These are phyloP conservation scores for Rhodophaea formosa DNA, from an alignment of 2,888 invertebrate genomes.

Conservation along the genomic window DNA sequence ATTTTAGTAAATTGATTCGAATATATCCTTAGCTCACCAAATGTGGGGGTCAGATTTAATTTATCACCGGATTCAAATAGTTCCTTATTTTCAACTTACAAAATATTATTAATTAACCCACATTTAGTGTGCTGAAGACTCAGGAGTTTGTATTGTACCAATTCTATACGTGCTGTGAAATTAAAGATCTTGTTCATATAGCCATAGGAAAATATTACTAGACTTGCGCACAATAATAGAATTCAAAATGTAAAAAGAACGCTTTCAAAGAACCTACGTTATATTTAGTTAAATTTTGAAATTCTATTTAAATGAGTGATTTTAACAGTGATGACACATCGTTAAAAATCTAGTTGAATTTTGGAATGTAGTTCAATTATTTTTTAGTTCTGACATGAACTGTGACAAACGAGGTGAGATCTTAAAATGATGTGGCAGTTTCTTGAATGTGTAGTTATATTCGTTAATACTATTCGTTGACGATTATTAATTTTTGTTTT, in stretches of 20 bases:
- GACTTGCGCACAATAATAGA: not conserved
- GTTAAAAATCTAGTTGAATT: not conserved
- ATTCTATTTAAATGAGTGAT: not conserved
- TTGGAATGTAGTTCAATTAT: not conserved
- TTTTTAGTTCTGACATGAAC: not conserved
- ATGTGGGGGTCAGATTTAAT: not conserved
- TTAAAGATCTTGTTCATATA: conserved; percentile 49
- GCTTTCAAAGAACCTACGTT: no score
- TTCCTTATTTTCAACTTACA: no score
- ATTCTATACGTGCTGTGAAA: conserved; percentile 54
- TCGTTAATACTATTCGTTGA: no score
- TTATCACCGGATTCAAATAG: not conserved
- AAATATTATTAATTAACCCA: no score
- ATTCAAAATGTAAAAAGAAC: conserved; percentile 18
- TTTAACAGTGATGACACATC: not conserved
- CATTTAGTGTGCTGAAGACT: not conserved
- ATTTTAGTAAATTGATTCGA: not conserved
- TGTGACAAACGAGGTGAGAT: not conserved
- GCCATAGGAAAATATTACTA: conserved; percentile 33
- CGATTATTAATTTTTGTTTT: not conserved
- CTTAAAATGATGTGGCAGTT: not conserved
- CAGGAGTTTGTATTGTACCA: conserved; percentile 44
- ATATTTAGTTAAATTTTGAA: not conserved
- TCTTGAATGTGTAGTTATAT: not conserved
- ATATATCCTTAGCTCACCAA: not conserved